These are phyloP conservation scores for Axis porcinus DNA, from an alignment of 2,113 vertebrate species.

Conservation along the genomic window DNA sequence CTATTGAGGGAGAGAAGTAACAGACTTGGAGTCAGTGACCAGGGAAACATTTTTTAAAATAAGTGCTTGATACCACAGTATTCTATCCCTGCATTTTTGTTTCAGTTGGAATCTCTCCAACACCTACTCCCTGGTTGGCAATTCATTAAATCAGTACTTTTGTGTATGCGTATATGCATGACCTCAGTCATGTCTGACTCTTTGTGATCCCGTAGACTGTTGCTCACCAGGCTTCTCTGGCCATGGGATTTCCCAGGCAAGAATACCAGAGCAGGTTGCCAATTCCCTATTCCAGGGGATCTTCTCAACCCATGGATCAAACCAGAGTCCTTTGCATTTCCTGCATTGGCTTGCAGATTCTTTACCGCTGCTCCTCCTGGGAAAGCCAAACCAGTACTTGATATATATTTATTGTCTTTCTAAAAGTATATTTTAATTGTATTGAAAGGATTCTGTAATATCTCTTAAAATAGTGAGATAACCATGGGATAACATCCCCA, in stretches of 20 bases:
- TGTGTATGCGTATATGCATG: background rate
- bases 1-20: background rate
- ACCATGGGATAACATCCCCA: background rate
- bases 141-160: background rate
- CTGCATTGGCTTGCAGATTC: background rate
- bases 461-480: background rate
- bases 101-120: background rate
- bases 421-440: background rate
- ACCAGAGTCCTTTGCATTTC: background rate
- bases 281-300: background rate
- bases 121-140: accelerated
- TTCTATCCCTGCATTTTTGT: background rate
- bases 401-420: background rate
- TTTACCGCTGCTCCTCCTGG: background rate
- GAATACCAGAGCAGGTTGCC: background rate
- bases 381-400: background rate
- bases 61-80: background rate
- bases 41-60: background rate
- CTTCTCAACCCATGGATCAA: background rate
- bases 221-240: background rate
- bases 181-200: background rate
- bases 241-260: background rate
- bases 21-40: background rate
- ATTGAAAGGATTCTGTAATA: background rate
- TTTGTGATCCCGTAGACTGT: background rate